Evolutionary conservation across 2,113 vertebrate genomes (phyloP).

Genomic region (Castor canadensis): DNA sequence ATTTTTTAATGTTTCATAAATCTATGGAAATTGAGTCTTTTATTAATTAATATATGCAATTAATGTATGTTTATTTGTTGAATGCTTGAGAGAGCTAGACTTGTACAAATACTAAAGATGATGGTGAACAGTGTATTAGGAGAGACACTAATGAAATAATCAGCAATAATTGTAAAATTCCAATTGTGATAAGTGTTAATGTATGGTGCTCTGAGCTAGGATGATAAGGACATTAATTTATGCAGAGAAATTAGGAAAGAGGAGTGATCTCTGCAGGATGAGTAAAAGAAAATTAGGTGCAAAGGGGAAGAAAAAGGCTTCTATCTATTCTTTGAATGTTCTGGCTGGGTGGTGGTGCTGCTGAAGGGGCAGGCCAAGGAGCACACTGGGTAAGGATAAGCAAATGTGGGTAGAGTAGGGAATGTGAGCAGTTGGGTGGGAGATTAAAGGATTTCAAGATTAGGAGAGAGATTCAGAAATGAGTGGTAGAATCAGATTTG

Average conservation of each 20-base stretch:
- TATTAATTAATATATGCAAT: not conserved
- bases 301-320: not conserved
- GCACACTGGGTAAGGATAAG: not conserved
- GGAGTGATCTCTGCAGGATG: not conserved
- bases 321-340: not conserved
- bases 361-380: not conserved
- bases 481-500: not conserved
- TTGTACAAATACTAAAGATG: not conserved
- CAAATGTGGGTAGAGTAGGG: not conserved
- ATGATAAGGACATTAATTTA: not conserved
- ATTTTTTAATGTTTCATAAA: conserved; percentile 21
- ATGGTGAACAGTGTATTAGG: not conserved
- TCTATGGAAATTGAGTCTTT: not conserved
- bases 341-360: not conserved
- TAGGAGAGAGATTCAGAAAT: not conserved
- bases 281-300: not conserved
- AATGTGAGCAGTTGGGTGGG: not conserved
- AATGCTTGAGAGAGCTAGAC: not conserved
- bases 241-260: not conserved
- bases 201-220: not conserved
- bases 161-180: not conserved
- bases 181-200: not conserved
- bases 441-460: not conserved
- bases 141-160: conserved; percentile 4
- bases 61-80: not conserved